Base-by-base conservation (phyloP, 1,140 invertebrate species). In the Scaptomyza montana region DNA sequence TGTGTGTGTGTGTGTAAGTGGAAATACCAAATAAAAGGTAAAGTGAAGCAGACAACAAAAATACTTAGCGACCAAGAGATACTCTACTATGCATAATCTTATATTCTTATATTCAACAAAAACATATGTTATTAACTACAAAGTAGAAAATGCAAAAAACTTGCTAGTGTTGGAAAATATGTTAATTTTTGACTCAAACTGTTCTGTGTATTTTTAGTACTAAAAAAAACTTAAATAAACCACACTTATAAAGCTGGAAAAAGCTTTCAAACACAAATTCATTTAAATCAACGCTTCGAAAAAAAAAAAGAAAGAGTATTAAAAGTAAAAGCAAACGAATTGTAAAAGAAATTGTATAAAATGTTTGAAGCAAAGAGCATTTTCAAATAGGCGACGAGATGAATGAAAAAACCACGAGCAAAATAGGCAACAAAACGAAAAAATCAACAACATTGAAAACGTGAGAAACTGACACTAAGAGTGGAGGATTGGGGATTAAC, bases 301-400 rank as follows among this genome's bases (percentile, higher is more conserved):
- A 25, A 6, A 8, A 21, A 16, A 16, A 16, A 16, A 16, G 16
- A 16, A 1, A 57, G 33, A 16, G 53, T 3, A 54, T 21, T 10
- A 1, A 36, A 36, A 36, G 8, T 9, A 25, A 25, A 30, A 55
- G 28, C n/a, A 12, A 33, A 53, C 1, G 2, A 65, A 73, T 6
- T 30, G 45, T 50, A 57, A 61, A 70, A 77, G 69, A 73, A 82
- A 76, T 67, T 65, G 71, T 69, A 77, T 65, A 86, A 78, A 69
- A 50, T 66, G 68, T 55, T 66, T 59, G 54, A 12, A 46, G 55
- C 63, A 56, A 73, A 55, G 57, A 73, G 51, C 57, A 49, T 73
- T 61, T 33, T 16, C 33, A 67, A 71, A 51, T 65, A 71, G 45
- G 62, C 68, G 61, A 71, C 62, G 49, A 25, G 21, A 61, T 70